Conservation (phyloP, 2,888 invertebrate species). For the Pollenia amentaria region DNA sequence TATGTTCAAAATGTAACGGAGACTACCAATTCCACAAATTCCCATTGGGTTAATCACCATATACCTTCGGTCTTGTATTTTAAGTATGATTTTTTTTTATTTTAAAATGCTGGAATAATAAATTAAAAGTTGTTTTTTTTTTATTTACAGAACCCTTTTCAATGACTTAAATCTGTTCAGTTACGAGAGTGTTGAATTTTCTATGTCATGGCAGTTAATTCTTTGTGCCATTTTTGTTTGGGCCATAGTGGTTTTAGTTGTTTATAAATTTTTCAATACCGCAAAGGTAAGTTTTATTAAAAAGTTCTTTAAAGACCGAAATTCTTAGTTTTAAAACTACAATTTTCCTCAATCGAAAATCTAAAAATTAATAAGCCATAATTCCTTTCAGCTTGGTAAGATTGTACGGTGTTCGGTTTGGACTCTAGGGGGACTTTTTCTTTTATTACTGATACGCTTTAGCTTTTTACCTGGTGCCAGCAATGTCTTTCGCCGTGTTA, state of each 20-base stretch:
- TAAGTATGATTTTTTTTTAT: slow-evolving; percentile 66
- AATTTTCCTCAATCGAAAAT: too few species aligned
- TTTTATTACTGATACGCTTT: slow-evolving; percentile 77
- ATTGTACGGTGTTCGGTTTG: slow-evolving; percentile 77
- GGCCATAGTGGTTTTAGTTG: slow-evolving; percentile 76
- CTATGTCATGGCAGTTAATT: slow-evolving; percentile 78
- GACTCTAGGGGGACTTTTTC: slow-evolving; percentile 74
- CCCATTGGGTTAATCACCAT: slow-evolving; percentile 43
- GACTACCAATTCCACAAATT: too few species aligned
- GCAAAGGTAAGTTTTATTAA: slow-evolving; percentile 71
- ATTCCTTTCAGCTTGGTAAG: slow-evolving; percentile 77
- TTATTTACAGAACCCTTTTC: slow-evolving; percentile 21
- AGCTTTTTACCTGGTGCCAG: slow-evolving; percentile 78
- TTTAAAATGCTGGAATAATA: neutral
- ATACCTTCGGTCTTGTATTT: slow-evolving; percentile 79
- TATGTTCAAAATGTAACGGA: neutral
- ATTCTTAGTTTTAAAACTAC: neutral
- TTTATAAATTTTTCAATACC: slow-evolving; percentile 76
- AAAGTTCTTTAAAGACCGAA: neutral
- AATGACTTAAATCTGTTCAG: slow-evolving; percentile 49
- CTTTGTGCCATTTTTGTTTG: slow-evolving; percentile 76
- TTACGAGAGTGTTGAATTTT: slow-evolving; percentile 13
- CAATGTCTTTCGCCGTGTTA: slow-evolving; percentile 65
- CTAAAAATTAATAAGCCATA: too few species aligned
- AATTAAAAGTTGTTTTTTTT: neutral